Evolutionary conservation across 2,113 vertebrate species (phyloP), one percentile per base, ranked within the genome.

Genomic region (Beaufortia kweichowensis): DNA sequence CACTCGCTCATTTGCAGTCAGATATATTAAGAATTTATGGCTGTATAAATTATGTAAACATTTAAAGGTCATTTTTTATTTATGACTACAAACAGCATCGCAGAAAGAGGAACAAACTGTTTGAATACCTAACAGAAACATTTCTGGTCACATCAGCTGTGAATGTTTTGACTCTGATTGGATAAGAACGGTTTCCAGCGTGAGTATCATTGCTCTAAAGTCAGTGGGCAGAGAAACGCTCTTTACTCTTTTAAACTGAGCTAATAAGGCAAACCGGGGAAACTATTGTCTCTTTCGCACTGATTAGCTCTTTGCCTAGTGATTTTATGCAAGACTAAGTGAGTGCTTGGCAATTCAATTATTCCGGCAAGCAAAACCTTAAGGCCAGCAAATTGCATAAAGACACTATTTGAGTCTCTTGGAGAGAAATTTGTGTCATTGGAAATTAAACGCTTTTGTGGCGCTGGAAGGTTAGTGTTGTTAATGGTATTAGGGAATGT

Each of bases 401-500:
- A 94, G 93, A 93, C 89, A 91, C 93, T 94, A 85, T 95, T 91
- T 93, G 91, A 90, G 92, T 91, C 91, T 93, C 88, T 92, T 87
- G 90, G 85, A 89, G 91, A 92, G 84, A 87, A 93, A 95, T 94
- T 90, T 94, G 93, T 95, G 94, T 94, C 91, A 94, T 90, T 94
- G 92, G 56, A 94, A 97, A 97, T 99, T 92, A 98, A 98, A 95
- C 94, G 94, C 93, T 92, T 95, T 93, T 67, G 84, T 93, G 92
- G 89, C 90, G 95, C 93, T 95, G 91, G 93, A 94, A 95, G 94
- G 92, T 94, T 94, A 90, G 92, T 91, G 90, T 94, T 96, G 95
- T 93, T 94, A 98, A 99, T 97, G 94, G 95, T 96, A 96, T 95
- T 95, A 94, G 93, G 83, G 90, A 93, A 89, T 92, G 92, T 86